These are phyloP conservation scores for Aurelia aurita complex sp. Pacific DNA, from an alignment of 30 jellyfish, hydroid and myxozoan species.

Conservation along the genomic window DNA sequence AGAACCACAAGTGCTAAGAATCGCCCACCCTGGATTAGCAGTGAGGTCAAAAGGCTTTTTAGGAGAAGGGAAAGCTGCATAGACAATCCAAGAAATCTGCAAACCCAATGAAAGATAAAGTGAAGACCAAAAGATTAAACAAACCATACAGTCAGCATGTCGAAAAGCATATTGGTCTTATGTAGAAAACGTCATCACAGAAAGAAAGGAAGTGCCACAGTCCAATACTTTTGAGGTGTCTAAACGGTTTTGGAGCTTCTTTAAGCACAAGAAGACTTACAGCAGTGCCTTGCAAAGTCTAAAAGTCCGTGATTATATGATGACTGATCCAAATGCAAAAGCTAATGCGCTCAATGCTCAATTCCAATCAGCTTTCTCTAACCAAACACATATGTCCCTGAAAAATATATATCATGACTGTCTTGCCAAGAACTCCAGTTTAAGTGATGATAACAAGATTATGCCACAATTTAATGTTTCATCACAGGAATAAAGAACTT, in stretches of 20 bases:
- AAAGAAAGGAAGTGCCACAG: not conserved
- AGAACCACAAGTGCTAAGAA: not conserved
- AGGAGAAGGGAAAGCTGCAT: too few species aligned
- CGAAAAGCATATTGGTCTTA: too few species aligned
- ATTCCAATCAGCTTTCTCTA: not conserved
- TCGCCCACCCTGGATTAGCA: not conserved
- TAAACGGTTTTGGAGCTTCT: not conserved
- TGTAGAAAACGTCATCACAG: too few species aligned
- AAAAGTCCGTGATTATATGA: constrained; percentile 14
- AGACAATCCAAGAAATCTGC: too few species aligned
- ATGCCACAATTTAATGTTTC: constrained; percentile 48
- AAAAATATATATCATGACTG: constrained; percentile 30
- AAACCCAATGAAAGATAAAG: too few species aligned
- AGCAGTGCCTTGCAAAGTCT: not conserved
- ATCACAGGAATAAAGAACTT: not conserved
- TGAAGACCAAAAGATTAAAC: too few species aligned
- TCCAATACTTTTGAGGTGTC: not conserved
- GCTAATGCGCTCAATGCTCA: constrained; percentile 15
- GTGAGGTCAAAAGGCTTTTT: not conserved
- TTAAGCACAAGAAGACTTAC: not conserved
- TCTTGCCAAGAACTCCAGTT: constrained; percentile 38
- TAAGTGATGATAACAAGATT: constrained; percentile 32
- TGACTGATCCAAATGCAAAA: constrained; percentile 29
- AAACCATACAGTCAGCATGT: too few species aligned
- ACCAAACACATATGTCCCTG: constrained; percentile 34